phyloP scores from a whole-genome alignment of 2,797 vertebrate species.

The Ctenosaura bakeri region DNA sequence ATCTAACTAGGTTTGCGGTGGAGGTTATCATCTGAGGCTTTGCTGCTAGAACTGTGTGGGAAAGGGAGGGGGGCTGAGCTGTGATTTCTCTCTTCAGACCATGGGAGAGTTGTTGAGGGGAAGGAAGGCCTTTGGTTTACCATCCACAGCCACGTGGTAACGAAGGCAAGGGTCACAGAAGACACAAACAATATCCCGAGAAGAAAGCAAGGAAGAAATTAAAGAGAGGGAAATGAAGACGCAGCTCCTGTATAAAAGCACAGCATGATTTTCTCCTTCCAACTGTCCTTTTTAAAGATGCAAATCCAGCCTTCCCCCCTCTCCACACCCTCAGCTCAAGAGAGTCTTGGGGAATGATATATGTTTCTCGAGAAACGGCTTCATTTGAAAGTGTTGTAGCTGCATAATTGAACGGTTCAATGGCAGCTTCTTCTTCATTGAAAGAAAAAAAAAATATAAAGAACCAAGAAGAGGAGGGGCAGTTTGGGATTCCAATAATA shows the following conservation, averaged over 20 bases:
- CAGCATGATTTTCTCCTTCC: constrained; percentile 64
- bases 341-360: constrained; percentile 57
- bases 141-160: constrained; percentile 22
- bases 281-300: constrained; percentile 71
- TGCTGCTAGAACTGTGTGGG: constrained; percentile 50
- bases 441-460: neutral
- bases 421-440: neutral
- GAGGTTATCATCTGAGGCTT: constrained; percentile 60
- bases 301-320: constrained; percentile 63
- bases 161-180: constrained; percentile 47
- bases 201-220: constrained; percentile 27
- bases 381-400: constrained; percentile 61
- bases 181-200: neutral
- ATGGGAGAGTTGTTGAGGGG: neutral
- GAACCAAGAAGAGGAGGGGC: neutral
- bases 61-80: constrained; percentile 7
- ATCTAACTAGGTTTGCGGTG: constrained; percentile 64
- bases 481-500: neutral
- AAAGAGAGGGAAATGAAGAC: constrained; percentile 11
- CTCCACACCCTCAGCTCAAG: constrained; percentile 49
- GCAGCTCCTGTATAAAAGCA: constrained; percentile 58
- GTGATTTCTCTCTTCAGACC: constrained; percentile 39
- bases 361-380: constrained; percentile 50
- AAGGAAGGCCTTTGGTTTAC: constrained; percentile 22
- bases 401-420: constrained; percentile 47